Base-by-base conservation (phyloP, 2,797 vertebrate species). In the Pipistrellus nathusii region DNA sequence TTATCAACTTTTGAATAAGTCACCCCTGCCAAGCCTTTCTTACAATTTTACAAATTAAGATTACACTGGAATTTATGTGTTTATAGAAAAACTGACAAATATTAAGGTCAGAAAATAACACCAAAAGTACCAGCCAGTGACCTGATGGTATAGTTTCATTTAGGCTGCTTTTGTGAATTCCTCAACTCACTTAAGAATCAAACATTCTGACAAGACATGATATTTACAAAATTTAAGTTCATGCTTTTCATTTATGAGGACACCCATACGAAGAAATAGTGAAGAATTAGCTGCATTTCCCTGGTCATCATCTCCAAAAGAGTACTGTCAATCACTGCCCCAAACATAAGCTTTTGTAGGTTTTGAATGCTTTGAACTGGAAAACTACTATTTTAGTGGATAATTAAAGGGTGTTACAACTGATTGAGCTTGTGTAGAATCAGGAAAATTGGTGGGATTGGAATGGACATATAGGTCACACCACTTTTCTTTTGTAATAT, bases 381-480 rank as follows among this genome's bases (percentile, higher is more conserved):
- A 96, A 97, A 96, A 94, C 35, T 20, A 97, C 89, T 93, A 80
- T 96, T 96, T 96, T 95, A 96, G 93, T 95, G 85, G 85, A 91
- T 96, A 96, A 97, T 96, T 96, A 96, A 95, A 96, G 93, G 92
- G 84, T 96, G 81, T 90, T 95, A 95, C 32, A 88, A 93, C 87
- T 93, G 94, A 97, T 85, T 93, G 95, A 96, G 94, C 82, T 94
- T 96, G 91, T 94, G 90, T 96, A 95, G 95, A 96, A 95, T 95
- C 93, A 95, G 81, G 91, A 92, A 96, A 95, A 95, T 95, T 93
- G 81, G 92, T 95, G 73, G 84, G 68, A 91, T 30, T 96, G 77
- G 62, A 86, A 76, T 93, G 92, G 91, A 93, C 87, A 91, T 85
- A 71, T 57, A 95, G 91, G 90, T 95, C 94, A 94, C 23, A 73